Evolutionary conservation across 2,888 invertebrate genomes (phyloP).

Genomic region (Steinernema scapterisci): DNA sequence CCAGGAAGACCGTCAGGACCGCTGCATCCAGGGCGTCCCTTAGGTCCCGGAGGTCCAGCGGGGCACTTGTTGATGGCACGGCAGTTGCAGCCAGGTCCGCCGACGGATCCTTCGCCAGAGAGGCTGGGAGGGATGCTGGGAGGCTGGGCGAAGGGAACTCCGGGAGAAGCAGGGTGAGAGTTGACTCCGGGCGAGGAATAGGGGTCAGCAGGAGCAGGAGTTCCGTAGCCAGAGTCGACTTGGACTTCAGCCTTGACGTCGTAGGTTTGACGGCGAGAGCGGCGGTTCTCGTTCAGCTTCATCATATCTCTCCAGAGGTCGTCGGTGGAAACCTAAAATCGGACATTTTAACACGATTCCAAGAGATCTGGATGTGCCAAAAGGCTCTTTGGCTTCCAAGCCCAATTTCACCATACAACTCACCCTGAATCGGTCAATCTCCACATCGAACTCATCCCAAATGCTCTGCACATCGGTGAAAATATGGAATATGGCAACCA

Average conservation of each 20-base stretch:
- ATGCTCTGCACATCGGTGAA: constrained; percentile 37
- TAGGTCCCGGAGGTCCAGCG: constrained; percentile 35
- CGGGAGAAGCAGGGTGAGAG: constrained; percentile 6
- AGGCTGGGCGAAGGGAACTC: background rate
- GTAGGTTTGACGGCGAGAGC: constrained; percentile 12
- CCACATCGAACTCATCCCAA: constrained; percentile 35
- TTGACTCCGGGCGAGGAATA: background rate
- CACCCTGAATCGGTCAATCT: constrained; percentile 36
- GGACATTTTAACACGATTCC: too few relatives aligned
- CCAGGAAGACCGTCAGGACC: constrained; percentile 30
- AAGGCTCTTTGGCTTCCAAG: too few relatives aligned
- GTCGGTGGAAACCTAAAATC: constrained; percentile 1
- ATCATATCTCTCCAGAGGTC: constrained; percentile 24
- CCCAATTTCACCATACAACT: background rate
- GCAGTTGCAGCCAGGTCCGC: constrained; percentile 23
- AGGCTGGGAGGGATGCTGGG: constrained; percentile 22
- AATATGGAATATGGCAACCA: constrained; percentile 34
- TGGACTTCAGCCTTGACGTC: constrained; percentile 4
- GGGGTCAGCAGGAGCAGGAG: constrained; percentile 19
- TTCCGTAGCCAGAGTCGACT: constrained; percentile 4
- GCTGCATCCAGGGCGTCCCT: constrained; percentile 18
- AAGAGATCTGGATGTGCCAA: too few relatives aligned
- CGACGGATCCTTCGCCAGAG: background rate
- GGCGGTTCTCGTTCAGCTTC: constrained; percentile 25
- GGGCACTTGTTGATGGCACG: constrained; percentile 36